A percentile compares a stretch with the other conserved stretches of the same genome.
Evolutionary conservation across 2,113 vertebrate genomes (phyloP).

Genomic region (Gnathonemus longibarbis): DNA sequence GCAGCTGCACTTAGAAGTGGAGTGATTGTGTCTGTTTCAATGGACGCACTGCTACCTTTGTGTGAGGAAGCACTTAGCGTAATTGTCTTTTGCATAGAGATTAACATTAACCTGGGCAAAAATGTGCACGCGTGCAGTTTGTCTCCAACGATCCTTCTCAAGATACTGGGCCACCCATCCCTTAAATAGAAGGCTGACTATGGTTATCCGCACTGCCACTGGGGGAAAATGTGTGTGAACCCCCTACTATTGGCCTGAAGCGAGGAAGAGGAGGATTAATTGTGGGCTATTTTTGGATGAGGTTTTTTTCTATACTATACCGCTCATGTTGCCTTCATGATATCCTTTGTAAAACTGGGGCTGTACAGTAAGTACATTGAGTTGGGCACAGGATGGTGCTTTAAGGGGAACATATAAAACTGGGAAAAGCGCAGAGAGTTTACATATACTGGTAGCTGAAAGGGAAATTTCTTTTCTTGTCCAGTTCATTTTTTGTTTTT

Average conservation of each 20-base stretch:
- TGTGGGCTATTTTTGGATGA: background rate
- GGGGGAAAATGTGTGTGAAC: background rate
- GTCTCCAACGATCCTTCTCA: background rate
- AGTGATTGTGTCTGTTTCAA: background rate
- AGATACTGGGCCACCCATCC: background rate
- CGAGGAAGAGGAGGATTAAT: slow-evolving; percentile 8
- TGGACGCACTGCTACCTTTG: background rate
- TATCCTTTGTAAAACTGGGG: background rate
- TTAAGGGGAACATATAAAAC: background rate
- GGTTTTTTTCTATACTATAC: background rate
- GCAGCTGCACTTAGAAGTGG: background rate
- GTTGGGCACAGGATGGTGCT: background rate
- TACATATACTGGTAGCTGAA: background rate
- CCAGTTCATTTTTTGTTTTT: background rate
- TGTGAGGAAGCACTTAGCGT: background rate
- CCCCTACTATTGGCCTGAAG: background rate
- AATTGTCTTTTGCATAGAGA: background rate
- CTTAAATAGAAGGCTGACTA: background rate
- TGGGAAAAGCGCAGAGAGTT: background rate
- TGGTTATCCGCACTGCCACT: background rate
- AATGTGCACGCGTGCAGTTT: background rate
- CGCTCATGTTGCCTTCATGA: background rate
- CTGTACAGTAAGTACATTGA: background rate
- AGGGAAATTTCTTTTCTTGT: background rate
- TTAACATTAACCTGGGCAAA: background rate